phyloP scores from a whole-genome alignment of 1,140 invertebrate species.

The Arctopsyche grandis region DNA sequence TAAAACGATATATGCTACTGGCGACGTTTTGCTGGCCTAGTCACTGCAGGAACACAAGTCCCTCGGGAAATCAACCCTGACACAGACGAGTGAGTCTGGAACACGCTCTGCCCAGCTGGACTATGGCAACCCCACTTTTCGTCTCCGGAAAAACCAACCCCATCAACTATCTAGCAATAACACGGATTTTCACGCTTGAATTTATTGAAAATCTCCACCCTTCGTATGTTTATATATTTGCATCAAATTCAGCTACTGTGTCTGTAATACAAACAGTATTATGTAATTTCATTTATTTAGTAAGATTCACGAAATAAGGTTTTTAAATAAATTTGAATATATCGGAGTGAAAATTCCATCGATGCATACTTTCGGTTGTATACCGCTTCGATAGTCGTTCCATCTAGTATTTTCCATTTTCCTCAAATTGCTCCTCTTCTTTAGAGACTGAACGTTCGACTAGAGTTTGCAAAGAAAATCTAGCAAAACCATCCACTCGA shows the following conservation, averaged over 20 bases:
- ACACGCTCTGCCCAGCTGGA: background rate
- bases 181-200: background rate
- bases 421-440: too few relatives aligned
- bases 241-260: background rate
- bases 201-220: background rate
- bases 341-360: too few relatives aligned
- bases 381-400: too few relatives aligned
- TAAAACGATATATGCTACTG: constrained; percentile 15
- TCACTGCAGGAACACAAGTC: background rate
- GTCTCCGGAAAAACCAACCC: background rate
- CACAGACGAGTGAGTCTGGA: background rate
- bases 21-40: background rate
- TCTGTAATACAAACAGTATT: background rate
- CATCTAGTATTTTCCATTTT: too few relatives aligned
- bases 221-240: background rate
- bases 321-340: background rate
- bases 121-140: background rate
- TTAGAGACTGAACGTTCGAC: too few relatives aligned
- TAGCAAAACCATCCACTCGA: too few relatives aligned
- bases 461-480: too few relatives aligned
- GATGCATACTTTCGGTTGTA: too few relatives aligned
- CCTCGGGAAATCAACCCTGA: constrained; percentile 24
- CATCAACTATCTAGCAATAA: constrained; percentile 20
- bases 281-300: background rate
- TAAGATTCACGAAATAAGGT: background rate